Conservation (phyloP, 2,113 vertebrate genomes). For the Urocolius indicus region DNA sequence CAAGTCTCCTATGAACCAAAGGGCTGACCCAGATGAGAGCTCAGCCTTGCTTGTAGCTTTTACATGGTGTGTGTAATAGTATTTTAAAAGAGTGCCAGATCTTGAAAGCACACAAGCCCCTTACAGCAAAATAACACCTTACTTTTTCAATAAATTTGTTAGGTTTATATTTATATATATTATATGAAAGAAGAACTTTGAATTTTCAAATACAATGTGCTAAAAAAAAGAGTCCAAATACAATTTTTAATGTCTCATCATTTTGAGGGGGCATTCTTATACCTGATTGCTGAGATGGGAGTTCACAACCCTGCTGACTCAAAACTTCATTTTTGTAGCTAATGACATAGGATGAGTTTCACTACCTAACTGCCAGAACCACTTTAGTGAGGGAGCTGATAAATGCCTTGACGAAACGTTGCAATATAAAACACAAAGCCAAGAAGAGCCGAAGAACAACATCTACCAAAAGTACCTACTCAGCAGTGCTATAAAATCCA, state of each 20-base stretch:
- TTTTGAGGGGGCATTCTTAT: neutral
- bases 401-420: neutral
- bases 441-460: neutral
- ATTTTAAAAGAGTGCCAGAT: neutral
- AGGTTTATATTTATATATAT: neutral
- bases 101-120: neutral
- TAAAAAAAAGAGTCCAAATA: neutral
- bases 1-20: neutral
- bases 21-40: neutral
- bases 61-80: rapidly evolving
- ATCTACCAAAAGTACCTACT: neutral
- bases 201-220: neutral
- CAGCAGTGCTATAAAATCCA: neutral
- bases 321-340: neutral
- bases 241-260: neutral
- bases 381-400: neutral
- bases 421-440: neutral
- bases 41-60: neutral
- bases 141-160: neutral
- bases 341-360: neutral
- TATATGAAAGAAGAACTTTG: neutral
- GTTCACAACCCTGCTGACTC: neutral
- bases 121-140: neutral
- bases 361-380: neutral
- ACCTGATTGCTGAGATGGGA: neutral